A percentile compares a stretch with the other conserved stretches of the same genome.
phyloP scores from a whole-genome alignment of 2,888 invertebrate species.

The Lasioglossum villosulum region DNA sequence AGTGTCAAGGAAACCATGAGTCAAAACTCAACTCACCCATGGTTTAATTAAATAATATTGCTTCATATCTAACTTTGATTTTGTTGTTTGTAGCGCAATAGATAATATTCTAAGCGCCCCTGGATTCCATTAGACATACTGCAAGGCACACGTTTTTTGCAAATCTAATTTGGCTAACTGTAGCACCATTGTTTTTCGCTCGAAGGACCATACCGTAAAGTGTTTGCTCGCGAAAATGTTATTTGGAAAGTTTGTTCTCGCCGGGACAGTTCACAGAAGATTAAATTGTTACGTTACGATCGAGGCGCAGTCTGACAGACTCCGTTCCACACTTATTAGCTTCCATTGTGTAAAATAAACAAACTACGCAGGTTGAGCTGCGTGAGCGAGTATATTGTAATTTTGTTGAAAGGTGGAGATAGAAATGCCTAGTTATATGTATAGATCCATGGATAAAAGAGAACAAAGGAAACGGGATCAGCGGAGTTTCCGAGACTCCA shows the following conservation, averaged over 20 bases:
- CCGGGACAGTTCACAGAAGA: not conserved
- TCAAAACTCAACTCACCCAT: too few species aligned
- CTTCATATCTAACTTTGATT: not conserved
- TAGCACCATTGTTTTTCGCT: not conserved
- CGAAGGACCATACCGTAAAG: not conserved
- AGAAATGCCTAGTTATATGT: not conserved
- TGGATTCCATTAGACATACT: not conserved
- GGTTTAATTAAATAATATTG: too few species aligned
- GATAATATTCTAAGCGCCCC: not conserved
- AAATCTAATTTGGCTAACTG: not conserved
- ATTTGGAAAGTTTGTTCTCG: not conserved
- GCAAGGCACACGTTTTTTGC: not conserved
- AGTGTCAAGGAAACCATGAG: too few species aligned
- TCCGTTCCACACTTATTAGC: not conserved
- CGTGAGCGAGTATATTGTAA: not conserved
- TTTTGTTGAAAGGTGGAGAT: slow-evolving; percentile 4
- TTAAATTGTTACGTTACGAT: slow-evolving; percentile 4
- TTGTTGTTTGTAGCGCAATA: not conserved
- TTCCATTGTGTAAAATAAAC: slow-evolving; percentile 4
- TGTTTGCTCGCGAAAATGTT: not conserved
- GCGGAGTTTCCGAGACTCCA: not conserved
- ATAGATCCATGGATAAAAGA: not conserved
- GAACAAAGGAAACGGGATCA: not conserved
- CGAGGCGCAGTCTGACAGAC: not conserved
- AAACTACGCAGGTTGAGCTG: not conserved